Percentiles rank a stretch among this genome's conserved stretches.
These are phyloP conservation scores for Reinhardtius hippoglossoides DNA, from an alignment of 2,113 vertebrate species.

Conservation along the genomic window DNA sequence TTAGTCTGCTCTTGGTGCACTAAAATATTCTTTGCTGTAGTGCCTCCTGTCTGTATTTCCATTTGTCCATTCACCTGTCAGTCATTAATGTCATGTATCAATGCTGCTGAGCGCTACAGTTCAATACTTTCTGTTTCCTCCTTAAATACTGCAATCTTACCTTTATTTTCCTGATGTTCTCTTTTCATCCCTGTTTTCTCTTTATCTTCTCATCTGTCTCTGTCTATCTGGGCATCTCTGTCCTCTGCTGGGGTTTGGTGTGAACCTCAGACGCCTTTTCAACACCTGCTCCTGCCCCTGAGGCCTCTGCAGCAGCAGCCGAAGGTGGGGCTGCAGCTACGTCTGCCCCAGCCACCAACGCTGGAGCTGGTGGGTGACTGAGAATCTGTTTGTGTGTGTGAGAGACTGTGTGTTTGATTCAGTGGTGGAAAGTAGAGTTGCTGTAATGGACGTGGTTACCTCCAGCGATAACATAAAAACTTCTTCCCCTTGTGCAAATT, in stretches of 20 bases:
- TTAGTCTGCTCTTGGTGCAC: conserved; percentile 40
- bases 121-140: not conserved
- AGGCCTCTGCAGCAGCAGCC: conserved; percentile 85
- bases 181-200: conserved; percentile 27
- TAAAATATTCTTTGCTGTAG: conserved; percentile 53
- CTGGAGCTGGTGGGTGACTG: conserved; percentile 81
- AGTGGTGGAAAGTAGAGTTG: conserved; percentile 1
- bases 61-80: conserved; percentile 72
- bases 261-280: conserved; percentile 91
- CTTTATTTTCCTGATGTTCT: conserved; percentile 5
- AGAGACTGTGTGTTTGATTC: conserved; percentile 12
- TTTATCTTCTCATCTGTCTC: conserved; percentile 14
- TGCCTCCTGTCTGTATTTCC: conserved; percentile 75
- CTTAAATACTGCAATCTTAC: not conserved
- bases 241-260: conserved; percentile 58
- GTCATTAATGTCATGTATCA: conserved; percentile 49
- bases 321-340: conserved; percentile 89
- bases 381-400: conserved; percentile 28
- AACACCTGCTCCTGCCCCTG: conserved; percentile 90
- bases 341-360: conserved; percentile 87
- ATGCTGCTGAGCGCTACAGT: not conserved
- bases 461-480: not conserved
- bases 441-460: not conserved
- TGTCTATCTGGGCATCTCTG: conserved; percentile 49
- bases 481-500: not conserved